phyloP scores from a whole-genome alignment of 2,888 invertebrate species.

The Drosophila rellima region DNA sequence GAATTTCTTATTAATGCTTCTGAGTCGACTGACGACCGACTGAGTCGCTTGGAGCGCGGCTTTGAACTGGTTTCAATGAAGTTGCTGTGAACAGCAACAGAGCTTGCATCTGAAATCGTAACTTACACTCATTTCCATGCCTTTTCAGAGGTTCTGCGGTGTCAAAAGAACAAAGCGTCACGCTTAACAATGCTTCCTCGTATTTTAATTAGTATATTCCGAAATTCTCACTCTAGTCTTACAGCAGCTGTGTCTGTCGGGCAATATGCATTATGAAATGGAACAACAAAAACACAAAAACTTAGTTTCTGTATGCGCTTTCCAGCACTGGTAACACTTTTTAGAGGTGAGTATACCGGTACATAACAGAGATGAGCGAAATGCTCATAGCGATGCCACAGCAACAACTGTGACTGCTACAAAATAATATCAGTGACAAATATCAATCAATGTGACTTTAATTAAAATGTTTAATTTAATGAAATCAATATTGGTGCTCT shows the following conservation, averaged over 20 bases:
- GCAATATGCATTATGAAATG: slow-evolving; percentile 64
- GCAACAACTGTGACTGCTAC: background rate
- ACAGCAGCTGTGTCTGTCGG: slow-evolving; percentile 17
- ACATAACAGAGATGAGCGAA: background rate
- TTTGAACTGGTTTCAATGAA: slow-evolving; percentile 72
- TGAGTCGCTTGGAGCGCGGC: slow-evolving; percentile 51
- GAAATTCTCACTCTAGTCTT: slow-evolving; percentile 62
- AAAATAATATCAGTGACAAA: too few species aligned
- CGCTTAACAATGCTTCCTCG: slow-evolving; percentile 44
- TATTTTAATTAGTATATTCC: slow-evolving; percentile 67
- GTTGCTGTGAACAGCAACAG: slow-evolving; percentile 12
- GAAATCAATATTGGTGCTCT: too few species aligned
- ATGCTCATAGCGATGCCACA: background rate
- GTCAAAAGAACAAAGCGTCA: slow-evolving; percentile 61
- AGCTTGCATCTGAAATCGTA: slow-evolving; percentile 28
- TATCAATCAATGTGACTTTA: too few species aligned
- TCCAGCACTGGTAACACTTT: slow-evolving; percentile 25
- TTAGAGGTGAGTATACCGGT: slow-evolving; percentile 26
- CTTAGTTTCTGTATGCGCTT: slow-evolving; percentile 3
- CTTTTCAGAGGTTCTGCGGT: slow-evolving; percentile 38
- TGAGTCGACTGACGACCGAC: slow-evolving; percentile 23
- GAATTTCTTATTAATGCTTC: slow-evolving; percentile 31
- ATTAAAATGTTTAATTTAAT: too few species aligned
- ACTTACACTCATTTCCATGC: slow-evolving; percentile 84
- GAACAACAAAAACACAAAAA: slow-evolving; percentile 25